These are phyloP conservation scores for Orycteropus afer DNA, from an alignment of 2,113 vertebrate species.

Conservation along the genomic window DNA sequence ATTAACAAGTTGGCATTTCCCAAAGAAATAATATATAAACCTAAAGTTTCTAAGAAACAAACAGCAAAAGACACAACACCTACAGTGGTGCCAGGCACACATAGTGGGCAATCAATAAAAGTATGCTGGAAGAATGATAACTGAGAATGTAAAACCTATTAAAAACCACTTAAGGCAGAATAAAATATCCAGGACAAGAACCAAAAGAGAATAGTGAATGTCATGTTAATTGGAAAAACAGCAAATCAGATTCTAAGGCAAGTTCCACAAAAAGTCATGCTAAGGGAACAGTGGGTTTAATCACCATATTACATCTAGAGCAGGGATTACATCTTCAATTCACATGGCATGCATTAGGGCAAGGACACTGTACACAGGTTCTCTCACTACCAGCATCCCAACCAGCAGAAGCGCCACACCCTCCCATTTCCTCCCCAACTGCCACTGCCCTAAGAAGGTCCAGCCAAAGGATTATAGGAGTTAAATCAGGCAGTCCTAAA, in stretches of 20 bases:
- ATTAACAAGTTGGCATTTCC: constrained; percentile 30
- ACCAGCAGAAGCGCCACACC: neutral
- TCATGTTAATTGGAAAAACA: neutral
- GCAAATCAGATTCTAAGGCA: constrained; percentile 30
- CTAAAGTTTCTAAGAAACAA: constrained; percentile 28
- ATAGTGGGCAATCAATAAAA: neutral
- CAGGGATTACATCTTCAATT: neutral
- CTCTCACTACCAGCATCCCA: neutral
- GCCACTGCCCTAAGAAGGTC: neutral
- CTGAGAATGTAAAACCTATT: neutral
- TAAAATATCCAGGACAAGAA: constrained; percentile 31
- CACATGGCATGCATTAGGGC: neutral
- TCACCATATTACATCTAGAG: neutral
- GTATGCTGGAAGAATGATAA: neutral
- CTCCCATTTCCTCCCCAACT: neutral
- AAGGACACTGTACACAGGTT: neutral
- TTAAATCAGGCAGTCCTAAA: neutral
- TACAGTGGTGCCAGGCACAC: neutral
- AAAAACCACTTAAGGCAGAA: neutral
- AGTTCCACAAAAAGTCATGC: constrained; percentile 27
- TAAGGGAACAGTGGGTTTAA: constrained; percentile 1
- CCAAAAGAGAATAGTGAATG: neutral
- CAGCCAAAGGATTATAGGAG: neutral
- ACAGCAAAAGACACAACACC: neutral
- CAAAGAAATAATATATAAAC: constrained; percentile 29